Evolutionary conservation across 2,888 invertebrate genomes (phyloP).

Genomic region (Tetranychus truncatus): DNA sequence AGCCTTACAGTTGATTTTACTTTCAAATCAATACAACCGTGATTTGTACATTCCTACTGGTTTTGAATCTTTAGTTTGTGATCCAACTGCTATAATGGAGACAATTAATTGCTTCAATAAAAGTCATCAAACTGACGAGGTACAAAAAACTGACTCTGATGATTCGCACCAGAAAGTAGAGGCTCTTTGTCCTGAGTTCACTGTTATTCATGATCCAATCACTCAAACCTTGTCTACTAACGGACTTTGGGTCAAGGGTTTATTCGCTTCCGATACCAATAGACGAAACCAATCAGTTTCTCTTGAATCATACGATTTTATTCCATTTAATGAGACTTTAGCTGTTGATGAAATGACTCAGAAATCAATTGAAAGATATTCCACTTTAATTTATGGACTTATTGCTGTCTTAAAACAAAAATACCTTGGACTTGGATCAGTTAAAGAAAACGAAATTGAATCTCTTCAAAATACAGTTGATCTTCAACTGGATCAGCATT

Average conservation of each 20-base stretch:
- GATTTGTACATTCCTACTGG: conserved; percentile 7
- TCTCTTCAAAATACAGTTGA: not conserved
- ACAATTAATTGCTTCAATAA: not conserved
- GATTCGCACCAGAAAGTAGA: not conserved
- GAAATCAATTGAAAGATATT: not conserved
- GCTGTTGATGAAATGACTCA: not conserved
- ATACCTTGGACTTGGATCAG: too few species aligned
- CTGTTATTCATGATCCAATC: not conserved
- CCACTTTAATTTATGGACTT: not conserved
- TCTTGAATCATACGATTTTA: not conserved
- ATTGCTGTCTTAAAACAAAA: not conserved
- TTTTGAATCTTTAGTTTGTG: not conserved
- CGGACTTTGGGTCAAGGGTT: conserved; percentile 10
- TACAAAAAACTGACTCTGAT: not conserved
- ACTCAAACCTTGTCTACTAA: not conserved
- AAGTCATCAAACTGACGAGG: not conserved
- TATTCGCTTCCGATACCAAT: not conserved
- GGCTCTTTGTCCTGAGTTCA: not conserved
- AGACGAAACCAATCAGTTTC: not conserved
- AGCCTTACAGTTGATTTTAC: conserved; percentile 2
- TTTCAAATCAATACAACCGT: not conserved
- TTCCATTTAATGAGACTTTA: conserved; percentile 2
- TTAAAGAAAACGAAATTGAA: not conserved
- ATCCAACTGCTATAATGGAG: not conserved
- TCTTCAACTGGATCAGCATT: not conserved